Evolutionary conservation across 2,888 invertebrate species (phyloP).

Genomic region (Neoascia interrupta): DNA sequence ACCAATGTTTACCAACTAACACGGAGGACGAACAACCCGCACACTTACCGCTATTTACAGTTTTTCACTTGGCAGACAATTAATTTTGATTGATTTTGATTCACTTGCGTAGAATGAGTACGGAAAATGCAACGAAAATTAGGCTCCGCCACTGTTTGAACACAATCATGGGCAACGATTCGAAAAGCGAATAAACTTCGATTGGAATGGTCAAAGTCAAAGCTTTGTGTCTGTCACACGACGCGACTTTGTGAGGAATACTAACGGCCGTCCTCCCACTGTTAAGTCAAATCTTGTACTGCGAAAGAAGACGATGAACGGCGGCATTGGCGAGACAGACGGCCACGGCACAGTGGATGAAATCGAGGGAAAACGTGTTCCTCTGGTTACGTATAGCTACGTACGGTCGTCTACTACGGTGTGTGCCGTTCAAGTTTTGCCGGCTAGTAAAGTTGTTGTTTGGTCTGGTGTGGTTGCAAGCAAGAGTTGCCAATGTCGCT

Average conservation of each 20-base stretch:
- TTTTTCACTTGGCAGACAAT: slow-evolving; percentile 3
- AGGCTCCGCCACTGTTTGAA: too few species aligned
- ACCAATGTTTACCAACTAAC: slow-evolving; percentile 40
- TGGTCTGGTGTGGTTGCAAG: slow-evolving; percentile 60
- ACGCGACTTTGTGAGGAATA: slow-evolving; percentile 40
- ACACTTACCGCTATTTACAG: slow-evolving; percentile 4
- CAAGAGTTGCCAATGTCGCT: slow-evolving; percentile 48
- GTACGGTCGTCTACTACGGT: too few species aligned
- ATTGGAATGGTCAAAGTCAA: background rate
- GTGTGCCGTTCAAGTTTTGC: slow-evolving; percentile 66
- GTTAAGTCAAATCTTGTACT: slow-evolving; percentile 61
- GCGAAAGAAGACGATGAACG: too few species aligned
- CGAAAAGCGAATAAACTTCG: background rate
- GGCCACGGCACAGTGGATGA: slow-evolving; percentile 30
- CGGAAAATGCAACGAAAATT: slow-evolving; percentile 4
- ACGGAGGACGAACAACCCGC: background rate
- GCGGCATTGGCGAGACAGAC: slow-evolving; percentile 48
- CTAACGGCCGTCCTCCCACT: slow-evolving; percentile 65
- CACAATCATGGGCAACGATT: slow-evolving; percentile 13
- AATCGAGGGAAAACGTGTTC: slow-evolving; percentile 62
- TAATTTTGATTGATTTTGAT: background rate
- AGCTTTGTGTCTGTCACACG: slow-evolving; percentile 37
- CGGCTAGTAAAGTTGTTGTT: slow-evolving; percentile 67
- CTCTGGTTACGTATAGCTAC: slow-evolving; percentile 66
- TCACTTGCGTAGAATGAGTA: background rate